Evolutionary conservation across 2,113 vertebrate species (phyloP).

Genomic region (Rafetus swinhoei): DNA sequence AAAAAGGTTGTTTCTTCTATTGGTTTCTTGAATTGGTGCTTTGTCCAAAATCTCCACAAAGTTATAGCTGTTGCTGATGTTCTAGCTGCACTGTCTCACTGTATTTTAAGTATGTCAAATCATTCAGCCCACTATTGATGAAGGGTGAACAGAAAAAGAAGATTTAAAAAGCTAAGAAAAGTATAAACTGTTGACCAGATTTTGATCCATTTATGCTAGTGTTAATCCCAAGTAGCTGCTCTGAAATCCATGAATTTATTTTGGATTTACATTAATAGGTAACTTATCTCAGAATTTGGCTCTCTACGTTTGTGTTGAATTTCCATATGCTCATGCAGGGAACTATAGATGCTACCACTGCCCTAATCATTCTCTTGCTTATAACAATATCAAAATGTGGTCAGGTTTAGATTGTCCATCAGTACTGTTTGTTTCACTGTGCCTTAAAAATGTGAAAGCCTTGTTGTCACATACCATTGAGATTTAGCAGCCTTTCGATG

Average conservation of each 20-base stretch:
- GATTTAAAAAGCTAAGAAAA: not conserved
- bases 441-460: rapidly evolving
- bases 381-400: not conserved
- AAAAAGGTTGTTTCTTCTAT: not conserved
- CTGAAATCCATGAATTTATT: not conserved
- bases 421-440: not conserved
- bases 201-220: no score
- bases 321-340: not conserved
- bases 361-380: not conserved
- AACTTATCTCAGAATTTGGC: not conserved
- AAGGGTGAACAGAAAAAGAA: not conserved
- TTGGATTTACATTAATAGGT: not conserved
- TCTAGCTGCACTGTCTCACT: not conserved
- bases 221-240: not conserved
- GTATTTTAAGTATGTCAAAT: not conserved
- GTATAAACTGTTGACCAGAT: not conserved
- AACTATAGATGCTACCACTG: not conserved
- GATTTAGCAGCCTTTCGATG: not conserved
- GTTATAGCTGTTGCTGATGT: not conserved
- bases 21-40: not conserved
- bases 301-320: not conserved
- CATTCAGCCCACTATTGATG: not conserved
- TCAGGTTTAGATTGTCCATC: not conserved
- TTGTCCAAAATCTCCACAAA: not conserved
- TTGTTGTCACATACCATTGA: not conserved